A percentile compares a stretch with the other conserved stretches of the same genome.
Conservation (phyloP, 2,888 invertebrate genomes). For the Dioctria linearis region DNA sequence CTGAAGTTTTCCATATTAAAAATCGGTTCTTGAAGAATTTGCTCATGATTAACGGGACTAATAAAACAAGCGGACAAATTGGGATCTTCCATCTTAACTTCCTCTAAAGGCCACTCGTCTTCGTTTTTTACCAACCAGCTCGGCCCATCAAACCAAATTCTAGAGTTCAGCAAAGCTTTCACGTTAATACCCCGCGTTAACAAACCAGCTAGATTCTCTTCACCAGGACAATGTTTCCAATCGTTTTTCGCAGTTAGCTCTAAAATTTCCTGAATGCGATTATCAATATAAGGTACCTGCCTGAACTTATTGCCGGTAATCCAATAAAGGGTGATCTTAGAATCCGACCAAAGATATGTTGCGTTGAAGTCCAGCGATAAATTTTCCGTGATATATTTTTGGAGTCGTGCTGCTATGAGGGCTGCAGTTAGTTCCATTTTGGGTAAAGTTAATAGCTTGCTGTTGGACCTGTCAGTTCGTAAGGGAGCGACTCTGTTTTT, state of each 20-base stretch:
- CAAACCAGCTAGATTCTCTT: neutral
- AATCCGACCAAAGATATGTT: slow-evolving; percentile 12
- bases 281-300: no score
- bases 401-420: no score
- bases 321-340: neutral
- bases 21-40: neutral
- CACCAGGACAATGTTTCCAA: neutral
- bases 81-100: neutral
- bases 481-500: slow-evolving; percentile 44
- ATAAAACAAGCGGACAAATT: neutral
- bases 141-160: slow-evolving; percentile 11
- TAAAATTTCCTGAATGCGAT: no score
- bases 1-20: slow-evolving; percentile 11
- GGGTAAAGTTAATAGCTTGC: slow-evolving; percentile 41
- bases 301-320: neutral
- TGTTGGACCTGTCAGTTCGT: neutral
- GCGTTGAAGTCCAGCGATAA: slow-evolving; percentile 53
- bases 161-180: slow-evolving; percentile 5
- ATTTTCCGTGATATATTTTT: slow-evolving; percentile 24
- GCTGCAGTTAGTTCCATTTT: slow-evolving; percentile 56
- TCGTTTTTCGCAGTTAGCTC: no score
- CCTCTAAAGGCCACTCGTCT: no score
- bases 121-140: neutral
- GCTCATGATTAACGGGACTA: neutral
- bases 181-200: slow-evolving; percentile 2